phyloP scores from a whole-genome alignment of 1,140 invertebrate genomes.

The Saccostrea echinata region DNA sequence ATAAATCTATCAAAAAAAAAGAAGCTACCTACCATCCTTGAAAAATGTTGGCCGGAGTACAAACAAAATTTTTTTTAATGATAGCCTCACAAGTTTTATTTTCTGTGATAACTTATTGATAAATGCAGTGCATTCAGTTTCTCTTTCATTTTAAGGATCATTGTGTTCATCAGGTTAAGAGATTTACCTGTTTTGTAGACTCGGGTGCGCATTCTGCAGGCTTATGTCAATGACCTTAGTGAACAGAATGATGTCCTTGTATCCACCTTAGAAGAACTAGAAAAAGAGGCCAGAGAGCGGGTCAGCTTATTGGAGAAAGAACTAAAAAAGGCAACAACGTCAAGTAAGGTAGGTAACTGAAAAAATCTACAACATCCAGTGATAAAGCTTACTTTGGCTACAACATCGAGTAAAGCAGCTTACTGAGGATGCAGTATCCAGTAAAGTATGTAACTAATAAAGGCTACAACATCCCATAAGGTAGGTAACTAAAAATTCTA shows the following conservation, averaged over 20 bases:
- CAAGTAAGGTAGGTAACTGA: constrained; percentile 69
- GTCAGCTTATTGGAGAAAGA: constrained; percentile 75
- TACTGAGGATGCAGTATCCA: too few species aligned
- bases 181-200: constrained; percentile 67
- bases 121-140: too few species aligned
- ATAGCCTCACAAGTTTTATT: too few species aligned
- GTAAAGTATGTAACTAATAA: too few species aligned
- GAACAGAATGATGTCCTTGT: constrained; percentile 79
- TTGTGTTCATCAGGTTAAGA: not conserved
- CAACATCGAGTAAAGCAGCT: not conserved
- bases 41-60: too few species aligned
- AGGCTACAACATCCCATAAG: too few species aligned
- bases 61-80: too few species aligned
- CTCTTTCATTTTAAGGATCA: not conserved
- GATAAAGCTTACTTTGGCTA: not conserved
- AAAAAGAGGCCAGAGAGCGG: constrained; percentile 78
- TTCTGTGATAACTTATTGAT: too few species aligned
- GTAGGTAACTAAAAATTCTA: too few species aligned
- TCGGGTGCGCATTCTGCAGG: constrained; percentile 73
- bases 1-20: too few species aligned
- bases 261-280: constrained; percentile 78
- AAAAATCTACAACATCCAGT: not conserved
- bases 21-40: too few species aligned
- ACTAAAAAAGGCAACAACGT: constrained; percentile 69
- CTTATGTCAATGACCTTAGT: constrained; percentile 78